Percentiles rank a stretch among this genome's conserved stretches.
Conservation (phyloP, 2,113 vertebrate species). For the Coreoperca whiteheadi region DNA sequence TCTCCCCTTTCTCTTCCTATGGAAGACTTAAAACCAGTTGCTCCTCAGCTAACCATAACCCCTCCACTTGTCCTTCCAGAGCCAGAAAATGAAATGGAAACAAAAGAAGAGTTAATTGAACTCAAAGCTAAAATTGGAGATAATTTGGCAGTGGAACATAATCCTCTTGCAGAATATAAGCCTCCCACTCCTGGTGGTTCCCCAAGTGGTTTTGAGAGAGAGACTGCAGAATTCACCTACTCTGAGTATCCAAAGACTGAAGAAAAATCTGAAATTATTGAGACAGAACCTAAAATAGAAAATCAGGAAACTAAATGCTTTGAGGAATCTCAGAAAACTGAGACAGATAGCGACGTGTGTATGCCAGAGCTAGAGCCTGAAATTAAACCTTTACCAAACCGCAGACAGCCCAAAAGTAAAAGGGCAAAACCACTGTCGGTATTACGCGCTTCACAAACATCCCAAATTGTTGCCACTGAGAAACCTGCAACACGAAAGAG, state of each 20-base stretch:
- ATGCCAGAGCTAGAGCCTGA: conserved; percentile 84
- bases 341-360: conserved; percentile 78
- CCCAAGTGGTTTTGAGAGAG: conserved; percentile 75
- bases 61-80: conserved; percentile 49
- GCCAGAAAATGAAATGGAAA: conserved; percentile 64
- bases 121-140: conserved; percentile 71
- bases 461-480: conserved; percentile 75
- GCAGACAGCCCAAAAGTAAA: conserved; percentile 92
- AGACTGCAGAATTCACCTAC: conserved; percentile 69
- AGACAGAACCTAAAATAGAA: conserved; percentile 76
- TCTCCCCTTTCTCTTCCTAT: conserved; percentile 64
- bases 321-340: conserved; percentile 78
- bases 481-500: conserved; percentile 95
- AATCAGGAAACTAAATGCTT: conserved; percentile 65
- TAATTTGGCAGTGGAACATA: conserved; percentile 72
- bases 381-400: conserved; percentile 85
- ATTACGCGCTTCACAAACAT: conserved; percentile 76
- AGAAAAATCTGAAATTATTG: conserved; percentile 81
- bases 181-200: conserved; percentile 88
- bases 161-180: conserved; percentile 85
- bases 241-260: conserved; percentile 75
- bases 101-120: conserved; percentile 76
- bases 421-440: conserved; percentile 87
- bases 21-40: conserved; percentile 73
- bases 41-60: conserved; percentile 52